Conservation (phyloP, 2,113 vertebrate species). For the Erythrocercus mccallii region DNA sequence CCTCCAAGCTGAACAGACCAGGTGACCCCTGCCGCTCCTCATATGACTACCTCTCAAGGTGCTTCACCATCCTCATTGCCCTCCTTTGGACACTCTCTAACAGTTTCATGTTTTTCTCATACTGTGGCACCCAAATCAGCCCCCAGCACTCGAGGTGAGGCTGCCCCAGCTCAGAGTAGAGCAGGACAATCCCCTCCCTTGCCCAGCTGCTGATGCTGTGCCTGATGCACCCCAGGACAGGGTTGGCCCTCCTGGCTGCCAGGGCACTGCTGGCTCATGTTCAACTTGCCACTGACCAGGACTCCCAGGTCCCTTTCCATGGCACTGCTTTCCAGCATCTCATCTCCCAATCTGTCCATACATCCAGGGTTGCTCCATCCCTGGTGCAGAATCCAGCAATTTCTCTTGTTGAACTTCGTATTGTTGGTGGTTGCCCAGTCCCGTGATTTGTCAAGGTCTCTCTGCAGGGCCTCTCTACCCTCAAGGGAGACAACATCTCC, state of each 20-base stretch:
- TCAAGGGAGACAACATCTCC: too few species aligned
- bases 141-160: not conserved
- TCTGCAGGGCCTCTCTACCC: not conserved
- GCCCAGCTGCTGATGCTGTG: accelerated
- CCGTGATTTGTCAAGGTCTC: too few species aligned
- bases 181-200: not conserved
- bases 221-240: not conserved
- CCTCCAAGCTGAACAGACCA: not conserved
- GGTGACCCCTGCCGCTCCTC: too few species aligned
- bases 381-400: accelerated
- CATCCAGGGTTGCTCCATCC: not conserved
- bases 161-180: not conserved
- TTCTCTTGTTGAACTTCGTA: not conserved
- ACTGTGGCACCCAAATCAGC: too few species aligned
- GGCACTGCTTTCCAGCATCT: not conserved
- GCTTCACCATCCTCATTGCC: not conserved
- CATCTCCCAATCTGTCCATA: too few species aligned
- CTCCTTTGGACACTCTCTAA: too few species aligned
- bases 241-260: not conserved
- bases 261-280: not conserved
- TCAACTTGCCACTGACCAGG: not conserved
- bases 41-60: accelerated
- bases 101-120: too few species aligned
- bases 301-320: not conserved
- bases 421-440: not conserved